Evolutionary conservation across 2,797 vertebrate genomes (phyloP).

Genomic region (Octomys mimax): DNA sequence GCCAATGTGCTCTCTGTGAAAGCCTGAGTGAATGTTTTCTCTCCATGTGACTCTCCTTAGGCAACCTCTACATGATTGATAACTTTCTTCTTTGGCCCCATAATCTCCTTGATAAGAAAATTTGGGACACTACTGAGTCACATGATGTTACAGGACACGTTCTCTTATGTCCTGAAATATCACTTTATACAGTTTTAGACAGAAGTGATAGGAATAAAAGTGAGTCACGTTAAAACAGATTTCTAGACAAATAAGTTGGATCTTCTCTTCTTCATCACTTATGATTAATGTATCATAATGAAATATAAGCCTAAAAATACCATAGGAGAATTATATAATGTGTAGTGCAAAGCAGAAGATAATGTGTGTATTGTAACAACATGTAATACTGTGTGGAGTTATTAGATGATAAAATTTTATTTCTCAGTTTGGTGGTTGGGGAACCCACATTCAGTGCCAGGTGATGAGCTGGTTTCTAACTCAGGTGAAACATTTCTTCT

Average conservation of each 20-base stretch:
- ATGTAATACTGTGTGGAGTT: fast-evolving
- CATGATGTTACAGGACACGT: no score
- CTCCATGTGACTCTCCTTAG: no score
- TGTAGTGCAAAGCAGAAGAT: neutral
- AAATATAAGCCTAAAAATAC: neutral
- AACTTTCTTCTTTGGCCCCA: no score
- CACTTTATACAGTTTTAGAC: neutral
- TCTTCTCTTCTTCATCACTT: neutral
- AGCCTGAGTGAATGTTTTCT: no score
- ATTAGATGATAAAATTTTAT: neutral
- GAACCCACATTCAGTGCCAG: neutral
- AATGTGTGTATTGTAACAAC: neutral
- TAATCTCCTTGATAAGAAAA: no score
- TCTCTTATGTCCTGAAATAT: neutral
- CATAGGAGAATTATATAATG: neutral
- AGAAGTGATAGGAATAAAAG: neutral
- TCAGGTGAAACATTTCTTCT: neutral
- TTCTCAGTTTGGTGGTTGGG: neutral
- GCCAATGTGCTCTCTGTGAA: no score
- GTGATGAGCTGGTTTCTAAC: neutral
- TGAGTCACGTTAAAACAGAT: neutral
- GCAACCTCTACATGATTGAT: no score
- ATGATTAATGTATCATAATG: neutral
- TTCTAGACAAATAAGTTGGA: neutral
- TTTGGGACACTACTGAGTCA: no score